Evolutionary conservation across 2,797 vertebrate genomes (phyloP).

Genomic region (Euphonia xanthogaster): DNA sequence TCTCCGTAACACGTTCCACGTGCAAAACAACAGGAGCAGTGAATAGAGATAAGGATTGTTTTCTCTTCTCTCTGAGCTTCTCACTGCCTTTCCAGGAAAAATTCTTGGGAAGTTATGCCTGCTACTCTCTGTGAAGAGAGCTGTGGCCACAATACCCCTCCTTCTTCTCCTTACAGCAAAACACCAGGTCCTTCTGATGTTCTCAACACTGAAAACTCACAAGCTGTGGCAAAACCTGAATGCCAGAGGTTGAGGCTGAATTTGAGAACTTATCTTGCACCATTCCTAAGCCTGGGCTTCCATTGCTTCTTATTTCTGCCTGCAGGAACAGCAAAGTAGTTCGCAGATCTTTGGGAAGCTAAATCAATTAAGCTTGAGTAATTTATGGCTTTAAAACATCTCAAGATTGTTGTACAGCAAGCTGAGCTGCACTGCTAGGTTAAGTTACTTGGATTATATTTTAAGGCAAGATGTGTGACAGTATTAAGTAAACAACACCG

Average conservation of each 20-base stretch:
- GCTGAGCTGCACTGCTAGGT: rapidly evolving
- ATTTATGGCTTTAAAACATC: background rate
- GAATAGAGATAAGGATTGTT: no score
- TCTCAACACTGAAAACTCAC: background rate
- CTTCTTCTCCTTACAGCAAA: background rate
- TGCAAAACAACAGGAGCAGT: no score
- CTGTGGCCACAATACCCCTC: background rate
- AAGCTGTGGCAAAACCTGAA: background rate
- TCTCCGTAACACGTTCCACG: no score
- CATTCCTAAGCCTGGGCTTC: background rate
- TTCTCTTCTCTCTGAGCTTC: no score
- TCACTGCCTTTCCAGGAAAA: no score
- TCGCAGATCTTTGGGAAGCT: background rate
- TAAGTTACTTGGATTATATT: background rate
- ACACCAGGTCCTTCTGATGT: rapidly evolving
- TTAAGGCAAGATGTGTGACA: background rate
- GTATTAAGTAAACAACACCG: background rate
- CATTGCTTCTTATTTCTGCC: background rate
- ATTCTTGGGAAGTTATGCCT: no score
- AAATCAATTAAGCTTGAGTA: background rate
- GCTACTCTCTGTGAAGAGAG: no score
- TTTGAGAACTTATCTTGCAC: background rate
- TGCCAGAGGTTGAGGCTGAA: background rate
- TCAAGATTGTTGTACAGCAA: background rate
- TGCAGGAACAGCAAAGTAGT: background rate